These are phyloP conservation scores for Archilochus colubris DNA, from an alignment of 2,113 vertebrate species.

Conservation along the genomic window DNA sequence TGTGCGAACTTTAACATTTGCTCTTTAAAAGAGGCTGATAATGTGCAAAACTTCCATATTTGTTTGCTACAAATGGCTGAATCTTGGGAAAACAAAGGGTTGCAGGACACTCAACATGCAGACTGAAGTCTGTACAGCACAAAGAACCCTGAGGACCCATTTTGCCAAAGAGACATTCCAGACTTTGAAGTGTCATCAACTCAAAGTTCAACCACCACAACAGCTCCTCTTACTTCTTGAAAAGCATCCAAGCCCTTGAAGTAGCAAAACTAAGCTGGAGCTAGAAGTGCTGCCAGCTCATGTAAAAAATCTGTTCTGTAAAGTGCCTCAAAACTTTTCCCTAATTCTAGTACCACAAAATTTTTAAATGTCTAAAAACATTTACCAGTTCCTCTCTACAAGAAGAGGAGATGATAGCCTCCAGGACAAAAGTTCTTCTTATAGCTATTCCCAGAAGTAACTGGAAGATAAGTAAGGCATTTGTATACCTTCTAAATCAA, in stretches of 20 bases:
- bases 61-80: neutral
- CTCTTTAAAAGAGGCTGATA: neutral
- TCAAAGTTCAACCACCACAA: neutral
- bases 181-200: neutral
- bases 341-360: neutral
- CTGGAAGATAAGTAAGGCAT: neutral
- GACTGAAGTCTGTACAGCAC: neutral
- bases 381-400: neutral
- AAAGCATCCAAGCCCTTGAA: neutral
- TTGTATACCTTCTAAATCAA: neutral
- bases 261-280: neutral
- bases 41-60: neutral
- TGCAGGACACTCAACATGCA: neutral
- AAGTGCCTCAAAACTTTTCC: neutral
- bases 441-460: neutral
- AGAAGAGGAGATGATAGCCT: neutral
- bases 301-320: neutral
- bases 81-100: neutral
- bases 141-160: neutral
- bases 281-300: neutral
- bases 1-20: neutral
- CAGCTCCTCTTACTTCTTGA: neutral
- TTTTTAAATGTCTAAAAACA: neutral
- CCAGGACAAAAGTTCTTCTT: neutral
- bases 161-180: neutral